These are phyloP conservation scores for Alsophila aescularia DNA, from an alignment of 2,888 invertebrate genomes.

Conservation along the genomic window DNA sequence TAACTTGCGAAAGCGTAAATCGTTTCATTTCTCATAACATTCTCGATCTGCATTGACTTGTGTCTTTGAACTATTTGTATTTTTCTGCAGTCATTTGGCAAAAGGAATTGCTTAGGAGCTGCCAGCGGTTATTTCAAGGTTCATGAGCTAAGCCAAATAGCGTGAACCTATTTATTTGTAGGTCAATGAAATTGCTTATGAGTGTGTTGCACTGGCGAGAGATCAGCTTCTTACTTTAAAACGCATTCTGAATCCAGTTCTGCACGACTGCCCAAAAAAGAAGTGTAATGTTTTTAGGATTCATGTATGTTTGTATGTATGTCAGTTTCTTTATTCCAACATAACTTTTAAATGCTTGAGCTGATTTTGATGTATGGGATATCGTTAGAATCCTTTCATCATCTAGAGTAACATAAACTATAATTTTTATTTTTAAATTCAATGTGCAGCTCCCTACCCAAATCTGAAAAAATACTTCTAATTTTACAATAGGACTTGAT, in stretches of 20 bases:
- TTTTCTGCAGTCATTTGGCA: slow-evolving; percentile 19
- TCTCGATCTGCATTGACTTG: neutral
- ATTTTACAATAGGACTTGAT: too few relatives aligned
- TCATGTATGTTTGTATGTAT: too few relatives aligned
- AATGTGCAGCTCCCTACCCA: too few relatives aligned
- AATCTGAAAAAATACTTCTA: too few relatives aligned
- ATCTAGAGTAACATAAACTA: too few relatives aligned
- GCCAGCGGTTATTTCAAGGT: slow-evolving; percentile 3
- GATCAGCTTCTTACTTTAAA: neutral
- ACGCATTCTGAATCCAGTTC: neutral
- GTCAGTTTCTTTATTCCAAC: too few relatives aligned
- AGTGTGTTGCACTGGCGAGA: neutral
- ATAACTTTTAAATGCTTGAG: too few relatives aligned
- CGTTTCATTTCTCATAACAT: slow-evolving; percentile 10
- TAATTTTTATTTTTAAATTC: too few relatives aligned
- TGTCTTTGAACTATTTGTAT: slow-evolving; percentile 9
- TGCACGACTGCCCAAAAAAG: too few relatives aligned
- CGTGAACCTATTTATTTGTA: neutral
- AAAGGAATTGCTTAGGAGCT: slow-evolving; percentile 2
- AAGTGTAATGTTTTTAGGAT: too few relatives aligned
- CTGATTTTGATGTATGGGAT: too few relatives aligned
- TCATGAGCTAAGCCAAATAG: neutral
- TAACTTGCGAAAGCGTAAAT: neutral
- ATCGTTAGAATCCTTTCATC: too few relatives aligned
- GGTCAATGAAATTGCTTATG: slow-evolving; percentile 2